Conservation (phyloP, 1,140 invertebrate species). For the Odontomachus brunneus region DNA sequence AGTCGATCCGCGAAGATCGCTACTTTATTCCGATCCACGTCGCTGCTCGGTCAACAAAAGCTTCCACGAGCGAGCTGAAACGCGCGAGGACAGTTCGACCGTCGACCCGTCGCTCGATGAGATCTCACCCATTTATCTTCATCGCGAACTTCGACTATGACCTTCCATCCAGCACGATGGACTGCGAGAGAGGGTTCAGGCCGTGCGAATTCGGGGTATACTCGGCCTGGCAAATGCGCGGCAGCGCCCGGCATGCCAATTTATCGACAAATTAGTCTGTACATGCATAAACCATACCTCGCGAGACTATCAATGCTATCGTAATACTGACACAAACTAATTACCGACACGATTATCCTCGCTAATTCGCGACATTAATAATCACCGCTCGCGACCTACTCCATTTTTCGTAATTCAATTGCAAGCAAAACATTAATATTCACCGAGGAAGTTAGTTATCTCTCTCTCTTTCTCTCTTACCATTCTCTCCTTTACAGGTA, state of each 20-base stretch:
- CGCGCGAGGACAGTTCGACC: conserved; percentile 26
- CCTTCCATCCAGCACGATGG: conserved; percentile 8
- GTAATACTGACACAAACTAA: neutral
- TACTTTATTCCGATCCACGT: conserved; percentile 40
- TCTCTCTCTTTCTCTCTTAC: too few species aligned
- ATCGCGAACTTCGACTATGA: conserved; percentile 25
- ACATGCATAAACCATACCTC: conserved; percentile 29
- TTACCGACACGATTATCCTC: conserved; percentile 22
- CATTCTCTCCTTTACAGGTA: too few species aligned
- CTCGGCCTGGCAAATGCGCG: conserved; percentile 33
- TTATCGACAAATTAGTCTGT: conserved; percentile 23
- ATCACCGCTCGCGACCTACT: neutral
- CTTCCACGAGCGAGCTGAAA: conserved; percentile 51
- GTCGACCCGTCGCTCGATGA: conserved; percentile 2
- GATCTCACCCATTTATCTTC: conserved; percentile 56
- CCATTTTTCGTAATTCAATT: too few species aligned
- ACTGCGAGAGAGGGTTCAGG: conserved; percentile 27
- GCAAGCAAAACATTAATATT: too few species aligned
- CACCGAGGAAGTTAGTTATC: too few species aligned
- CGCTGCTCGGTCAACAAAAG: conserved; percentile 52
- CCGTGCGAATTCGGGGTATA: conserved; percentile 28
- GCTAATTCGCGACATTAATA: conserved; percentile 16
- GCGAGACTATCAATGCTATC: neutral
- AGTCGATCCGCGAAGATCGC: conserved; percentile 13
- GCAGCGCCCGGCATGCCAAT: conserved; percentile 28